Evolutionary conservation across 2,888 invertebrate genomes (phyloP), one percentile per base, ranked within the genome.

Genomic region (Hypselothyrea guttata): DNA sequence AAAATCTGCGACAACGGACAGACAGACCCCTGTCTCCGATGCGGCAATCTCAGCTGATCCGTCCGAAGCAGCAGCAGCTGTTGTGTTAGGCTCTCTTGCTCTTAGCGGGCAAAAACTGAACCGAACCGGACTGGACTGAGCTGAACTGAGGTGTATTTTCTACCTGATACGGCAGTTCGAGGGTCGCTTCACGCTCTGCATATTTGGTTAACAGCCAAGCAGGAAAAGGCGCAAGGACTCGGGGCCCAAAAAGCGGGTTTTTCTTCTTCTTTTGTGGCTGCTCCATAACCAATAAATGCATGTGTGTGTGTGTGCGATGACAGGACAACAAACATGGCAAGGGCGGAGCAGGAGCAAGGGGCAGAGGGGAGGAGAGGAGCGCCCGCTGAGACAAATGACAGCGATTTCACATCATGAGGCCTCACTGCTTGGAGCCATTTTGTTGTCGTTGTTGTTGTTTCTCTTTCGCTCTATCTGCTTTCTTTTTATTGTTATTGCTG

Each of bases 181-280:
- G 28, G 28, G 28, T 28, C 28, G 28, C 28, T 70, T 73, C 60
- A 75, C 62, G 71, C 66, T 77, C 70, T 84, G 87, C 87, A 87
- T 87, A 87, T 87, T 87, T 84, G 69, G 63, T 61, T 86, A 88
- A 75, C 87, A 87, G 87, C 16, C 53, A 62, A 66, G 11, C 88
- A 88, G 87, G 73, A 86, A 81, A 59, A 42, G 61, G 38, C 62
- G 41, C 84, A 78, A 72, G 84, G 38, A n/a, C n/a, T n/a, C n/a
- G n/a, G n/a, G n/a, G n/a, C n/a, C 52, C 16, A 47, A 31, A 28
- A 28, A 9, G 1, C 28, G 13, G 13, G 49, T 15, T 9, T 1
- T 11, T 2, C 3, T 27, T 9, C 27, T 12, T 27, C 27, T 27
- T 51, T 51, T 13, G 22, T 18, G n/a, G 11, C 22, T 40, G 40